Conservation (phyloP, 2,113 vertebrate genomes). For the Mastomys natalensis region DNA sequence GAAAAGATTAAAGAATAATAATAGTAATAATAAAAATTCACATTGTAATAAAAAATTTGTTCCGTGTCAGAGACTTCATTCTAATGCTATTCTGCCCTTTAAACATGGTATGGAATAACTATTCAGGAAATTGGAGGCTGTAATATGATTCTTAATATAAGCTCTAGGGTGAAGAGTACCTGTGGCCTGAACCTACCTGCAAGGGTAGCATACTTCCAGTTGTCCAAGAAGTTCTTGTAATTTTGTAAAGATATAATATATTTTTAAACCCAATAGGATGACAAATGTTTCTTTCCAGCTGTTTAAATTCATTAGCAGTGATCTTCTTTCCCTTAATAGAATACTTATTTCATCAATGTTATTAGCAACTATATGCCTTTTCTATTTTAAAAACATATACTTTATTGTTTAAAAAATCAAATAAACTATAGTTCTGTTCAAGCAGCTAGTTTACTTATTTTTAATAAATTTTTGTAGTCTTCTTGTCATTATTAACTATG, state of each 20-base stretch:
- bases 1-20: too few species aligned
- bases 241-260: neutral
- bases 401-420: conserved; percentile 78
- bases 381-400: conserved; percentile 74
- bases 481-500: conserved; percentile 86
- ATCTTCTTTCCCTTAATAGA: conserved; percentile 72
- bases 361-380: conserved; percentile 82
- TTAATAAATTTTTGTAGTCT: conserved; percentile 83
- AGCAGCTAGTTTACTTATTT: conserved; percentile 80
- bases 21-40: too few species aligned
- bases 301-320: conserved; percentile 71
- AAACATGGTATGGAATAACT: neutral
- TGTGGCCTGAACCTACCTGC: neutral
- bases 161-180: neutral
- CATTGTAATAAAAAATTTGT: neutral
- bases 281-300: conserved; percentile 53
- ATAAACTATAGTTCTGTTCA: conserved; percentile 77
- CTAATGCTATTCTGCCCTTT: neutral
- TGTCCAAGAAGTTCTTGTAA: conserved; percentile 26
- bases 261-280: conserved; percentile 38
- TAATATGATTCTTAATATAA: neutral
- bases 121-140: neutral
- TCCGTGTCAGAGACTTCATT: neutral
- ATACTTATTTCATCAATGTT: conserved; percentile 67
- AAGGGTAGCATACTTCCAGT: neutral